Conservation (phyloP, 2,888 invertebrate species). For the Agrotis exclamationis region DNA sequence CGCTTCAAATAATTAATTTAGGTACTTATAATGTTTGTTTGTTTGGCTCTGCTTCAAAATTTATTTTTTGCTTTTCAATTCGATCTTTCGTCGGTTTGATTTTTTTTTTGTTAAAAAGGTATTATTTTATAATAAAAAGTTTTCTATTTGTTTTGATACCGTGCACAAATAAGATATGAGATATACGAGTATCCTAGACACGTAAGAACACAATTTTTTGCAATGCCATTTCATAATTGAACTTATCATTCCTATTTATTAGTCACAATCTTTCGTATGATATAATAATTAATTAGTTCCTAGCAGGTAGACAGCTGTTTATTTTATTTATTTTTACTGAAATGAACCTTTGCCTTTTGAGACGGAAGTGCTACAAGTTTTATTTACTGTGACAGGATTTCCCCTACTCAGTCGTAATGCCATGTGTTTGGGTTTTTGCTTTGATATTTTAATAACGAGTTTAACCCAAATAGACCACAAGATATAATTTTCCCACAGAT, state of each 20-base stretch:
- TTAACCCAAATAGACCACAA: constrained; percentile 5
- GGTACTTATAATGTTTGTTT: too few species aligned
- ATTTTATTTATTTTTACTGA: constrained; percentile 27
- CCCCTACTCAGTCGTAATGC: constrained; percentile 22
- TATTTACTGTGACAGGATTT: constrained; percentile 38
- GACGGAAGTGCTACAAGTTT: constrained; percentile 33
- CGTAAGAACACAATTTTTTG: not conserved
- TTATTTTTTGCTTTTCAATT: too few species aligned
- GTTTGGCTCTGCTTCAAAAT: too few species aligned
- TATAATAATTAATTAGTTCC: constrained; percentile 14
- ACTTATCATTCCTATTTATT: not conserved
- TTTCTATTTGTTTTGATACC: not conserved
- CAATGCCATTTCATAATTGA: constrained; percentile 1
- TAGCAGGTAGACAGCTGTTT: constrained; percentile 2
- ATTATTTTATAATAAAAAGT: too few species aligned
- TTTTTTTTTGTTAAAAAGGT: too few species aligned
- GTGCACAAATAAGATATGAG: not conserved
- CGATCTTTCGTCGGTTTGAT: too few species aligned
- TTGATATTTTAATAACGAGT: constrained; percentile 12
- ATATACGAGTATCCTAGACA: not conserved
- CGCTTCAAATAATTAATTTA: too few species aligned
- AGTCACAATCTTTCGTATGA: not conserved
- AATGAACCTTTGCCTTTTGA: constrained; percentile 9
- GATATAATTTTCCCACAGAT: not conserved
- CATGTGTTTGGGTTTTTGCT: constrained; percentile 33